A percentile compares a stretch with the other conserved stretches of the same genome.
These are phyloP conservation scores for Entomobrya multifasciata DNA, from an alignment of 2,888 invertebrate genomes.

Conservation along the genomic window DNA sequence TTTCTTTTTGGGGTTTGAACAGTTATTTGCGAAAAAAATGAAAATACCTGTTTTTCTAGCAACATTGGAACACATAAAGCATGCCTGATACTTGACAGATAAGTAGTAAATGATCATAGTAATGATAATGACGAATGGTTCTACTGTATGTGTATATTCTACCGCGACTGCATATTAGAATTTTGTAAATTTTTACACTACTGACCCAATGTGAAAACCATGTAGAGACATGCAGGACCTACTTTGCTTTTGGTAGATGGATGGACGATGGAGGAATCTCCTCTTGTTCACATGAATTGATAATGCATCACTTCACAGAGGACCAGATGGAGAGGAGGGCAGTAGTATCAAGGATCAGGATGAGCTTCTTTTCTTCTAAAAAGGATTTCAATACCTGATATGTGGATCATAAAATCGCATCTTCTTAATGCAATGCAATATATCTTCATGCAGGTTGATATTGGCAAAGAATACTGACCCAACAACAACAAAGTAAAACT, in stretches of 20 bases:
- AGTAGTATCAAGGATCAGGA: constrained; percentile 66
- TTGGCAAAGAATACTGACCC: constrained; percentile 37
- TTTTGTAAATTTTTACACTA: background rate
- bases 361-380: constrained; percentile 41
- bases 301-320: constrained; percentile 18
- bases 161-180: background rate
- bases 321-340: constrained; percentile 60
- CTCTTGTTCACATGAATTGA: constrained; percentile 26
- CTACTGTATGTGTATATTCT: background rate
- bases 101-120: constrained; percentile 34
- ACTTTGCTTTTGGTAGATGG: constrained; percentile 48
- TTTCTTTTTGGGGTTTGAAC: constrained; percentile 57
- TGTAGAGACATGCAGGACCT: constrained; percentile 49
- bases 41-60: constrained; percentile 54
- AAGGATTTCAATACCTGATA: too few relatives aligned
- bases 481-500: constrained; percentile 29
- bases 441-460: background rate
- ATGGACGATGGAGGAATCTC: too few relatives aligned
- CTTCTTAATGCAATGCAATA: background rate
- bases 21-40: constrained; percentile 54
- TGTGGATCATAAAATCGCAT: constrained; percentile 40
- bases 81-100: too few relatives aligned
- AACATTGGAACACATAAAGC: constrained; percentile 49
- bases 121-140: constrained; percentile 44
- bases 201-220: constrained; percentile 34